phyloP scores from a whole-genome alignment of 2,113 vertebrate species.

The Heterotis niloticus region DNA sequence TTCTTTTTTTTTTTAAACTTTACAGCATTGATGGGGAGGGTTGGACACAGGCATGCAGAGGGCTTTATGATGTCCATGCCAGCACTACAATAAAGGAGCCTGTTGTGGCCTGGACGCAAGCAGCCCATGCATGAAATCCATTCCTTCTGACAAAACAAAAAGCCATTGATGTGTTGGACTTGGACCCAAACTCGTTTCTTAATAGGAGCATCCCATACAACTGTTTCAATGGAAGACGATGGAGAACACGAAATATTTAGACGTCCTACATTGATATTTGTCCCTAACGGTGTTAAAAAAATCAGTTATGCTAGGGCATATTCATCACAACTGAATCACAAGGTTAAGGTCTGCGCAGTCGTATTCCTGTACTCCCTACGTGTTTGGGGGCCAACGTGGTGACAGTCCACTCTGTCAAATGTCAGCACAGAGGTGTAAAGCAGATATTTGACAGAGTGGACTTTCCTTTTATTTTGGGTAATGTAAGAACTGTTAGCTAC shows the following conservation, averaged over 20 bases:
- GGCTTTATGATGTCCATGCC: not conserved
- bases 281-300: too few species aligned
- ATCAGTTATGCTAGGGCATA: too few species aligned
- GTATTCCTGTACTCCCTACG: too few species aligned
- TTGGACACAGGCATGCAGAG: not conserved
- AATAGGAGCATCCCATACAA: not conserved
- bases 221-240: not conserved
- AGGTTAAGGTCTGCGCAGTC: too few species aligned
- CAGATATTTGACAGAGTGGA: not conserved
- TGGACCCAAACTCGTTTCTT: not conserved
- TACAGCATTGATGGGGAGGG: not conserved
- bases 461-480: too few species aligned
- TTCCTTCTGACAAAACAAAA: constrained; percentile 13
- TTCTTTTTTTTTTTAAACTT: not conserved
- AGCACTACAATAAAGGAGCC: not conserved
- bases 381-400: too few species aligned
- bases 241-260: not conserved
- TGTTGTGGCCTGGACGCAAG: not conserved
- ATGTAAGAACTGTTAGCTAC: too few species aligned
- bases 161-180: not conserved
- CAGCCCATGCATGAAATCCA: constrained; percentile 5
- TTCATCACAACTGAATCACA: too few species aligned
- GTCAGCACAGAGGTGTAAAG: too few species aligned
- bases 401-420: too few species aligned
- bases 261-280: too few species aligned